Percentiles rank a stretch among this genome's conserved stretches.
Conservation (phyloP, 2,113 vertebrate genomes). For the Nipponia nippon region DNA sequence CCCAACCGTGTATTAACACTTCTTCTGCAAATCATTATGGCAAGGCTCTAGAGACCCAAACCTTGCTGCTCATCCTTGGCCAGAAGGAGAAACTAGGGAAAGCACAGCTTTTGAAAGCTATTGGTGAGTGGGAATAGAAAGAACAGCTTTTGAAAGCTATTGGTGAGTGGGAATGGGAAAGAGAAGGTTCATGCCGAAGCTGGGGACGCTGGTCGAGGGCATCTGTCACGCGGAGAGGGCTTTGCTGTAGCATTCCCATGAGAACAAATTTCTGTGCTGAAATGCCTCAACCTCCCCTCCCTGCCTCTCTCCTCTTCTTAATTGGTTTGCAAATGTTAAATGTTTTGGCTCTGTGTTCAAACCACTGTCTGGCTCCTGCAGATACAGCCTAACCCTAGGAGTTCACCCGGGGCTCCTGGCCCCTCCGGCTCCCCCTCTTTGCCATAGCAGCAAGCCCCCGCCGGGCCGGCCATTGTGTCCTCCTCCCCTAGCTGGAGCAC, state of each 20-base stretch:
- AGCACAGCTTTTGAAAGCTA: neutral
- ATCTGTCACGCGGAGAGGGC: neutral
- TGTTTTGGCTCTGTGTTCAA: neutral
- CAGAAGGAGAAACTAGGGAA: neutral
- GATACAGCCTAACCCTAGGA: neutral
- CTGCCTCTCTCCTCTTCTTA: neutral
- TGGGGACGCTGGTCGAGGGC: neutral
- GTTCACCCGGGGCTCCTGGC: neutral
- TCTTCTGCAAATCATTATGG: neutral
- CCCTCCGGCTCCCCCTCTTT: neutral
- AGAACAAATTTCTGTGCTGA: neutral
- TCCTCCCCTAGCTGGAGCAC: neutral
- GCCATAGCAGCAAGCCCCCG: conserved; percentile 6
- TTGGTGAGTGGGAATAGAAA: neutral
- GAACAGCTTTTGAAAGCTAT: neutral
- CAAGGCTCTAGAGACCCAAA: neutral
- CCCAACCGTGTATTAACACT: accelerated
- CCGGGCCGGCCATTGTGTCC: conserved; percentile 4
- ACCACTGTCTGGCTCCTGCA: neutral
- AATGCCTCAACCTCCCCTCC: neutral
- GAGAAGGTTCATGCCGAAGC: neutral
- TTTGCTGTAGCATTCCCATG: neutral
- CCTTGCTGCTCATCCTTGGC: neutral
- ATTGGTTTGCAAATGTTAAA: neutral
- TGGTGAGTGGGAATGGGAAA: neutral